Base-by-base conservation (phyloP, 2,888 invertebrate species). In the Serrognathus titanus region DNA sequence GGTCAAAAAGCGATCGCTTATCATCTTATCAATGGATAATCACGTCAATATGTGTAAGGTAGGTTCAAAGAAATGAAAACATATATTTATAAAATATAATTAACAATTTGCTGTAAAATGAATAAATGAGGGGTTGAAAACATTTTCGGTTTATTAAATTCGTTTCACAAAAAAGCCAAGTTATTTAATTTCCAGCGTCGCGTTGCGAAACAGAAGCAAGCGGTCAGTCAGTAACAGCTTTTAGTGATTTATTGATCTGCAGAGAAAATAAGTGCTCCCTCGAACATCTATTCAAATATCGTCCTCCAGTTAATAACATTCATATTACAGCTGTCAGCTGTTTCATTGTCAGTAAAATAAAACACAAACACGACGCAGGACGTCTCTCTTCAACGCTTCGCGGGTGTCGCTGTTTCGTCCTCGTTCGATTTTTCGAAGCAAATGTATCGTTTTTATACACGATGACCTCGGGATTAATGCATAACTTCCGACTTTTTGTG, bases 181-280 rank as follows among this genome's bases (percentile, higher is more conserved):
- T 31, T 31, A 31, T 31, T 31, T 31, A 31, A 31, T 31, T 31
- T 31, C 24, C 24, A 31, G 24, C 24, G 24, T 31, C 24, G 24
- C 24, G 24, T 31, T 31, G 24, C 24, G 24, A 31, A 31, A 31
- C 24, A 31, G 24, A 31, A 31, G 7, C 24, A 31, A 31, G 16
- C 43, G 43, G 20, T 16, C 20, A 16, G 41, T 41, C 41, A 43
- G 43, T 43, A 43, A 43, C 43, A 70, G 69, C 67, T 66, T 68
- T 69, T 65, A 62, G 65, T 67, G 69, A 71, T 69, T 70, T 71
- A 71, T 71, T 66, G 70, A 71, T 71, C 69, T 63, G 59, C 63
- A 63, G 59, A 60, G 61, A 59, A 63, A 67, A 65, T 63, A 64
- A 66, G 66, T 64, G 63, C 60, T 61, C 62, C 57, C 61, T 63